Percentiles rank a stretch among this genome's conserved stretches.
phyloP scores from a whole-genome alignment of 2,888 invertebrate genomes.

The Dasysyrphus tricinctus region DNA sequence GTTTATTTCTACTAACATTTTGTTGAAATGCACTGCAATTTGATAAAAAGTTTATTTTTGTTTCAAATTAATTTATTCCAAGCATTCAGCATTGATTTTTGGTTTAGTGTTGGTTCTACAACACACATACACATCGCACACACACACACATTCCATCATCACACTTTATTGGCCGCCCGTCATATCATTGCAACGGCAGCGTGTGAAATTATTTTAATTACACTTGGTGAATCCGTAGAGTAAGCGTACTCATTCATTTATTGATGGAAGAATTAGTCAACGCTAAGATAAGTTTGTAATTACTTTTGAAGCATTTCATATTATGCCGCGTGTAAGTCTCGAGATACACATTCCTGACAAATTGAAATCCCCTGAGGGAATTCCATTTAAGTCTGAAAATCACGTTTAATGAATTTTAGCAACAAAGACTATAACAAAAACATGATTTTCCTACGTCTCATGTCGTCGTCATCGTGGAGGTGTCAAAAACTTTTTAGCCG shows the following conservation, averaged over 20 bases:
- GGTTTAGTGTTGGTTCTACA: background rate
- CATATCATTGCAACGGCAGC: background rate
- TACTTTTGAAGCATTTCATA: conserved; percentile 49
- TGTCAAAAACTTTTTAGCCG: conserved; percentile 38
- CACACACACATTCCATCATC: background rate
- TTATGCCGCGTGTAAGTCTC: conserved; percentile 16
- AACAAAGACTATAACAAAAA: conserved; percentile 8
- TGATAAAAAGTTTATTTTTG: conserved; percentile 43
- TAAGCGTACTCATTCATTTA: conserved; percentile 36
- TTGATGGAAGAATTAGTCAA: conserved; percentile 45
- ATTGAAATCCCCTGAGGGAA: conserved; percentile 24
- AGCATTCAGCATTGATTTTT: conserved; percentile 18
- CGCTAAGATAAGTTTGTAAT: conserved; percentile 52
- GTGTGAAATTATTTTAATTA: conserved; percentile 63
- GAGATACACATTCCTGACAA: conserved; percentile 11
- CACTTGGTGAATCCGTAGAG: conserved; percentile 10
- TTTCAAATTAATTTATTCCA: conserved; percentile 47
- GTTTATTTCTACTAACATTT: background rate
- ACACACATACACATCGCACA: background rate
- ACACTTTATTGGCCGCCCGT: background rate
- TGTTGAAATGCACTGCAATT: conserved; percentile 17
- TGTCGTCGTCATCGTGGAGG: conserved; percentile 19
- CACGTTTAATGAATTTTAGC: conserved; percentile 19
- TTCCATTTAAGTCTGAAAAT: conserved; percentile 15
- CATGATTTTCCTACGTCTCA: background rate